Base-by-base conservation (phyloP, 2,113 vertebrate genomes). In the Muscicapa adusta region DNA sequence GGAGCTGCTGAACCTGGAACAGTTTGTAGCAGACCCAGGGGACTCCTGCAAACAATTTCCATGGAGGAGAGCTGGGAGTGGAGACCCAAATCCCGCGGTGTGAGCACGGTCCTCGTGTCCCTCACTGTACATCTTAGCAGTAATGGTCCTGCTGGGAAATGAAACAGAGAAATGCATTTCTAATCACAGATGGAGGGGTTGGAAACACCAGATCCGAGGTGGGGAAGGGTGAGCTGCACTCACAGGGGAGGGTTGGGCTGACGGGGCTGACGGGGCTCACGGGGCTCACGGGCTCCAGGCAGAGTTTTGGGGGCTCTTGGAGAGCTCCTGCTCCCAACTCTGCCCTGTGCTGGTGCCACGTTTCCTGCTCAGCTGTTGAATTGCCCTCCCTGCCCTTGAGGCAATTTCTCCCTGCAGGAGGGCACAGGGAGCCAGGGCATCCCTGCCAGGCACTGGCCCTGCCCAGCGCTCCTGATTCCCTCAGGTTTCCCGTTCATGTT, bases 161-260 rank as follows among this genome's bases (percentile, higher is more conserved):
- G 31, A 3, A 12, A 58, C 8, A 24, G 51, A 4, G 31, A 31
- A 31, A 31, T 23, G 18, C 12, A 3, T 48, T 79, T 56, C 10
- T 5, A 8, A 29, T 33, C 9, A 19, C 28, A 14, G 5, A 20
- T 1, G 25, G 50, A 50, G 11, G 34, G 29, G 3, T 2, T 26
- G 2, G 12, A 4, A 47, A 34, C 38, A 8, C 0, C 0, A 23
- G 29, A 17, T 5, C 22, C 42, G 3, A 2, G 4, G 2, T 7
- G n/a, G 61, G 47, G 29, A 12, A 40, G 15, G 20, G 18, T 5
- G 4, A 14, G 20, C 16, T 20, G 53, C 36, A 1, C 7, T 9
- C 34, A 0, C 10, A 9, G 43, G 36, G 7, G 10, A 15, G 62
- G 8, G 31, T 1, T 53, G 14, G 16, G 48, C 24, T 50, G 24